These are phyloP conservation scores for Probosciger aterrimus DNA, from an alignment of 2,113 vertebrate species.

Conservation along the genomic window DNA sequence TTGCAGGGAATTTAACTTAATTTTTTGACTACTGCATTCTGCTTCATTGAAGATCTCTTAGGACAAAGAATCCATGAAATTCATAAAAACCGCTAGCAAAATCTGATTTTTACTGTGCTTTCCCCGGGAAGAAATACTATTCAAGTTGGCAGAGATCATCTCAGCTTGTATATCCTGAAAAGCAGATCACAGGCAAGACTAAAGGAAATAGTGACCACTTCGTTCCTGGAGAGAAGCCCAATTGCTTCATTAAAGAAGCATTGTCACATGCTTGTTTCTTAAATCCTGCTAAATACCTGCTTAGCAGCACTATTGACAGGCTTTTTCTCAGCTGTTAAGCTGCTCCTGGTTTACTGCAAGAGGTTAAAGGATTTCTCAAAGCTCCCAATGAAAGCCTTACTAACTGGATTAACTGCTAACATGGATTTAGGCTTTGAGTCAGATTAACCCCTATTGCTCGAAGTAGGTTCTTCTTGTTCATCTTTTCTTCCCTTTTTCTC, in stretches of 20 bases:
- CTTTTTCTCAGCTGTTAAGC: constrained; percentile 61
- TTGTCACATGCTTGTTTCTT: constrained; percentile 46
- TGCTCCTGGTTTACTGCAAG: constrained; percentile 55
- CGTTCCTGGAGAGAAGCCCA: background rate
- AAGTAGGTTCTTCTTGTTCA: constrained; percentile 54
- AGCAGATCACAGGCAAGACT: background rate
- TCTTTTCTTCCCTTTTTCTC: constrained; percentile 21
- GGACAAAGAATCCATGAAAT: background rate
- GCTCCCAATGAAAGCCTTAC: constrained; percentile 69
- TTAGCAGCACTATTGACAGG: constrained; percentile 52
- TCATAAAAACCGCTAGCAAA: background rate
- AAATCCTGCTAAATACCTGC: constrained; percentile 50
- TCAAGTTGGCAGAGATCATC: background rate
- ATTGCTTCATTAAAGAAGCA: constrained; percentile 42
- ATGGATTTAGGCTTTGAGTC: constrained; percentile 69
- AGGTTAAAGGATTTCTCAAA: constrained; percentile 75
- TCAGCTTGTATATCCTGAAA: background rate
- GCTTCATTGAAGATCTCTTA: background rate
- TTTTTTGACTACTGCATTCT: background rate
- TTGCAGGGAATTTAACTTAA: background rate
- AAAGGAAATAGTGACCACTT: constrained; percentile 1
- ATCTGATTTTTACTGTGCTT: background rate
- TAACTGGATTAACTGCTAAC: constrained; percentile 78
- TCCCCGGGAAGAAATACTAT: background rate
- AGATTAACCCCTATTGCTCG: constrained; percentile 68